These are phyloP conservation scores for Daphoenositta chrysoptera DNA, from an alignment of 2,113 vertebrate genomes.

Conservation along the genomic window DNA sequence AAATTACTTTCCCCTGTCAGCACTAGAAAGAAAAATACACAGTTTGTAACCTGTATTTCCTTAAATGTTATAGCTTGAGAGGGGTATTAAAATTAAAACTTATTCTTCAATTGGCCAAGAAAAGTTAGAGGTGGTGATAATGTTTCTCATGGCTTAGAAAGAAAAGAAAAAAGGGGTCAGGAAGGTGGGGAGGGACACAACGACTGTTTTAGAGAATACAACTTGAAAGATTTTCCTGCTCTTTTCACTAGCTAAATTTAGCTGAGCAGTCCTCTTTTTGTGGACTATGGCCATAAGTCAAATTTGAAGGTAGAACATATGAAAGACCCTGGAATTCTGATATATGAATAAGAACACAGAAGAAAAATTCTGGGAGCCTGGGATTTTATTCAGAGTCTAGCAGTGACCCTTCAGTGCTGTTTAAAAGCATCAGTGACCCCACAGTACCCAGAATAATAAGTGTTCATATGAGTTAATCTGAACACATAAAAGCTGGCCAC, in stretches of 20 bases:
- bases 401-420: background rate
- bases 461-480: background rate
- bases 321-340: background rate
- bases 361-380: background rate
- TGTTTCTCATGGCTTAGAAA: background rate
- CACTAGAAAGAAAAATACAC: background rate
- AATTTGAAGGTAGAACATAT: background rate
- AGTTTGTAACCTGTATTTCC: background rate
- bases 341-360: background rate
- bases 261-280: background rate
- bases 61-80: background rate
- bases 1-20: constrained; percentile 26
- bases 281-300: background rate
- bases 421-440: background rate
- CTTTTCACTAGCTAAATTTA: constrained; percentile 9
- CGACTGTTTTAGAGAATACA: background rate
- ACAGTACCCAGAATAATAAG: background rate
- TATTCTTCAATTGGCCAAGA: background rate
- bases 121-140: background rate
- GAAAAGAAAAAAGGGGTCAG: background rate
- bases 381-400: background rate
- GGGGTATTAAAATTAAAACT: background rate
- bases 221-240: background rate
- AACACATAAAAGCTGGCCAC: background rate
- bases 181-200: background rate